Percentiles rank a stretch among this genome's conserved stretches.
Evolutionary conservation across 2,113 vertebrate species (phyloP).

Genomic region (Diphyllodes magnificus): DNA sequence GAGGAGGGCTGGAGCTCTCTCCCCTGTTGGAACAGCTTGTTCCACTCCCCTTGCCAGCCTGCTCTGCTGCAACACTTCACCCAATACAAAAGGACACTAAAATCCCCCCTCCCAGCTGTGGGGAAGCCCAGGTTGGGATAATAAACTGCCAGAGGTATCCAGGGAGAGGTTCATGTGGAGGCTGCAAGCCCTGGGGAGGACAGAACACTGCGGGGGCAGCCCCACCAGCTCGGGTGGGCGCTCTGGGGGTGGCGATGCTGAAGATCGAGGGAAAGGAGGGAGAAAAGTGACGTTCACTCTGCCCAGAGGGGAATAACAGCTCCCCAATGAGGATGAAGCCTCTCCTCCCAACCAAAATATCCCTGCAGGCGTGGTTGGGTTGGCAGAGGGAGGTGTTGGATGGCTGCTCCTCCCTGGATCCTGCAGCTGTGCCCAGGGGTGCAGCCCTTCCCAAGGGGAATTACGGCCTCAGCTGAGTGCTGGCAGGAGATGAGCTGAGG

Average conservation of each 20-base stretch:
- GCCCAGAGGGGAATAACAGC: background rate
- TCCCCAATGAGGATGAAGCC: no score
- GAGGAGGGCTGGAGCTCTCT: background rate
- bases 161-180: fast-evolving
- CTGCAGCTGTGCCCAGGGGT: fast-evolving
- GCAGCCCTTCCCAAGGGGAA: fast-evolving
- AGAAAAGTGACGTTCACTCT: fast-evolving
- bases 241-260: background rate
- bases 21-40: background rate
- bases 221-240: fast-evolving
- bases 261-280: background rate
- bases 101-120: fast-evolving
- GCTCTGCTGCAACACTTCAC: background rate
- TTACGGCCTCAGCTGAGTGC: fast-evolving
- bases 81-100: background rate
- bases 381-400: background rate
- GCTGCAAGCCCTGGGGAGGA: background rate
- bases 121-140: fast-evolving
- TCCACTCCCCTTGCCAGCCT: background rate
- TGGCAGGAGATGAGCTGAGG: background rate
- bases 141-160: background rate
- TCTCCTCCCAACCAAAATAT: background rate
- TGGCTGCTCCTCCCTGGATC: background rate
- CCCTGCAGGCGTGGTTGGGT: fast-evolving
- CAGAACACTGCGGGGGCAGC: fast-evolving